Evolutionary conservation across 2,797 vertebrate species (phyloP).

Genomic region (Clamator glandarius): DNA sequence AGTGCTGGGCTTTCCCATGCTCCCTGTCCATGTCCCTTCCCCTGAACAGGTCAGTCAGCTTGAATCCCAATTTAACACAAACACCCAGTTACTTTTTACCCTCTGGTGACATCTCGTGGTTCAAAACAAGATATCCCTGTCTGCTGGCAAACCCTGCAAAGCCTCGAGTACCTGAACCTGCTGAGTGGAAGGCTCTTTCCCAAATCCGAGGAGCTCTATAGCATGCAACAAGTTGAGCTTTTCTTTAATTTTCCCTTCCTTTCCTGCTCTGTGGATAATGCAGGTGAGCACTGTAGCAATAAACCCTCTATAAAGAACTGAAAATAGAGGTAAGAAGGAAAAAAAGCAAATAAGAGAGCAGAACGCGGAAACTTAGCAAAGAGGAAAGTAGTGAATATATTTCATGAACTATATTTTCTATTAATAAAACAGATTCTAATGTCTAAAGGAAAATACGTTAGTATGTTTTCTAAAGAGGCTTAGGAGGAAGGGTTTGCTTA

Average conservation of each 20-base stretch:
- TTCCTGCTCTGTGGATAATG: not conserved
- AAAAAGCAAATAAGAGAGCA: not conserved
- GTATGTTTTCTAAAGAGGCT: not conserved
- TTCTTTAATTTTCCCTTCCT: not conserved
- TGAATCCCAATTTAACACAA: not conserved
- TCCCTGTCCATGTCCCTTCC: not conserved
- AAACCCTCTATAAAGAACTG: not conserved
- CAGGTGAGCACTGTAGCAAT: not conserved
- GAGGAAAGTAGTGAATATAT: not conserved
- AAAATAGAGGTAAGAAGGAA: not conserved
- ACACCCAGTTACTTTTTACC: not conserved
- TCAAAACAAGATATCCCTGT: not conserved
- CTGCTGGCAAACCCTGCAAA: not conserved
- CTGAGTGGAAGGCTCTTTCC: not conserved
- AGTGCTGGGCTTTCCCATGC: not conserved
- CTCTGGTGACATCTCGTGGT: slow-evolving; percentile 56
- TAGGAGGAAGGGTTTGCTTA: not conserved
- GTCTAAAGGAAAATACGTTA: not conserved
- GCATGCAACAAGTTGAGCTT: not conserved
- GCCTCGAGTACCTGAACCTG: not conserved
- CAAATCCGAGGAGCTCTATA: not conserved
- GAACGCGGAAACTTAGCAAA: not conserved
- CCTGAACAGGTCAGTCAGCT: not conserved
- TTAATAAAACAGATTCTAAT: not conserved
- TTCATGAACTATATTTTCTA: not conserved